Conservation (phyloP, 2,888 invertebrate genomes). For the Drosophila silvestris region DNA sequence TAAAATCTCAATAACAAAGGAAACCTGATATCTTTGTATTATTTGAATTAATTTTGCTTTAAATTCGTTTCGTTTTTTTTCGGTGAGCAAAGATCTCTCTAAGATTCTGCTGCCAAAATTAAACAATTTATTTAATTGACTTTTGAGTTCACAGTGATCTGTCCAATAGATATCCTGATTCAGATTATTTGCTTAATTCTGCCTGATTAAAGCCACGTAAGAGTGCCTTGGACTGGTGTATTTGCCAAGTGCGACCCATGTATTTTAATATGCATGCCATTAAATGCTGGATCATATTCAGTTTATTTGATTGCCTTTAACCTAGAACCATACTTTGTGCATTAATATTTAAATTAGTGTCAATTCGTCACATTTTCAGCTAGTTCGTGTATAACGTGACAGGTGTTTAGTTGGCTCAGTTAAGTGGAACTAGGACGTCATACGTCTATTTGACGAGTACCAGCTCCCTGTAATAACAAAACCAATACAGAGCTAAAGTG, state of each 20-base stretch:
- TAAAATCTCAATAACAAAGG: not conserved
- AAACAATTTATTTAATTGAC: not conserved
- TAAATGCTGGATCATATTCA: not conserved
- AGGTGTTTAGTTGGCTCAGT: constrained; percentile 21
- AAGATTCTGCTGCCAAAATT: not conserved
- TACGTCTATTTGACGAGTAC: constrained; percentile 37
- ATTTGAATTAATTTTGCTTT: not conserved
- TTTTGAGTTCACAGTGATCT: not conserved
- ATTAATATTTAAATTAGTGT: not conserved
- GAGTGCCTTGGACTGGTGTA: not conserved
- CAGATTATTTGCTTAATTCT: not conserved
- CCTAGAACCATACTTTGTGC: not conserved
- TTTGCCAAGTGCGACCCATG: not conserved
- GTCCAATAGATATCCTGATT: not conserved
- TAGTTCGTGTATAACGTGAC: constrained; percentile 1
- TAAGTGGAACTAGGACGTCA: constrained; percentile 45
- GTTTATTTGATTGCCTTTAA: not conserved
- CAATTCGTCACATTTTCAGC: not conserved
- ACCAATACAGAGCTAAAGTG: constrained; percentile 25
- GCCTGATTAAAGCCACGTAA: not conserved
- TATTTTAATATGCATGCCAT: not conserved
- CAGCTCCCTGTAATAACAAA: constrained; percentile 50
- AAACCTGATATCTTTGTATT: not conserved
- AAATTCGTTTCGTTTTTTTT: no score
- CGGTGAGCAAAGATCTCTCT: not conserved